Base-by-base conservation (phyloP, 2,888 invertebrate genomes). In the Poecilus cupreus region DNA sequence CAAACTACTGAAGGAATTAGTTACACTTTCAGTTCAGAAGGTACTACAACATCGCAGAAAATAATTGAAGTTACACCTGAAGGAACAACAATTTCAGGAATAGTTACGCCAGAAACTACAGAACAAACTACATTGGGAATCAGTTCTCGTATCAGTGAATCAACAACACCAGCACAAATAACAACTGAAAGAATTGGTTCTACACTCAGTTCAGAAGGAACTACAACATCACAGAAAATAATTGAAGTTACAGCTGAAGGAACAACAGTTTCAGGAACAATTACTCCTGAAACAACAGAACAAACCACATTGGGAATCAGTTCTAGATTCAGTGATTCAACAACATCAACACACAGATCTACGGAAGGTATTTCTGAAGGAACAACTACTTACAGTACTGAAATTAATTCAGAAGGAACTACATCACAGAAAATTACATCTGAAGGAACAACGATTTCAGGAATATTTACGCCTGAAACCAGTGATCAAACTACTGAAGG, bases 311-410 rank as follows among this genome's bases (percentile, higher is more conserved):
- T 54, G 60, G 72, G 60, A 51, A 68, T 74, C 46, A 57, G 37
- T 60, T 22, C 32, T 26, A 51, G 70, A 82, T 22, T 51, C 20
- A 51, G 51, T 8, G 51, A 51, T 18, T 51, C 51, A 20, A 37
- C 72, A 4, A 51, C 18, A 83, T 85, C 68, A 76, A 68, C 68
- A 22, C 51, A 43, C 46, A 81, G 74, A 77, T 81, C 68, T 49
- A 82, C 82, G 37, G 82, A 81, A 79, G 80, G 46, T 13, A 77
- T 82, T 26, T 85, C 83, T 51, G 83, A 81, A 70, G 72, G 82
- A 11, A 16, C 39, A 18, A 70, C 13, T 11, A 22, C 70, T 70
- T 39, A 39, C 13, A 60, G 60, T 13, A 80, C 64, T 16, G 51
- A 64, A 54, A 18, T 16, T 39, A 32, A 75, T 46, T 81, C 81